Evolutionary conservation across 2,113 vertebrate species (phyloP).

Genomic region (Alligator mississippiensis): DNA sequence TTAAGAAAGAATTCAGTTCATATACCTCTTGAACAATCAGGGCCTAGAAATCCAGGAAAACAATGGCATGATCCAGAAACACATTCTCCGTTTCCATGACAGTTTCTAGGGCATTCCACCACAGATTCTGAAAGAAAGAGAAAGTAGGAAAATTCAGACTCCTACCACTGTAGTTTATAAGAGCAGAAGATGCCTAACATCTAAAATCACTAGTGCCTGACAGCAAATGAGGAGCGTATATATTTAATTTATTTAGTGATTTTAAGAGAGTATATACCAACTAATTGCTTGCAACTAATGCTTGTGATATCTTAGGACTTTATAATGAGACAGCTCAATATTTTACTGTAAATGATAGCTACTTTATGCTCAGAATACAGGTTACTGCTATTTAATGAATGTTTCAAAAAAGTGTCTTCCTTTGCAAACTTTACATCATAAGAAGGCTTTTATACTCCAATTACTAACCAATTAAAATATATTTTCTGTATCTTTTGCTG

Average conservation of each 20-base stretch:
- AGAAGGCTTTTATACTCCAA: neutral
- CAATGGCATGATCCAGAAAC: slow-evolving; percentile 96
- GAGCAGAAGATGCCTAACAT: neutral
- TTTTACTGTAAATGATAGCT: neutral
- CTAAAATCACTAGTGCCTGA: neutral
- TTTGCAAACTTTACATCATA: neutral
- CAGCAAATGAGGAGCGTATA: neutral
- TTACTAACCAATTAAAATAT: slow-evolving; percentile 20
- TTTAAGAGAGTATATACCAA: neutral
- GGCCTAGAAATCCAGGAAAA: slow-evolving; percentile 97
- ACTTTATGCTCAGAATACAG: neutral
- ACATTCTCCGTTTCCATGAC: slow-evolving; percentile 97
- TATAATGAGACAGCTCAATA: neutral
- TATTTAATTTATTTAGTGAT: neutral
- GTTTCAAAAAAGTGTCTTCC: neutral
- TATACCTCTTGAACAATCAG: slow-evolving; percentile 96
- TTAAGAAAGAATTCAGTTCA: slow-evolving; percentile 31
- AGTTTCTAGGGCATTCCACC: slow-evolving; percentile 96
- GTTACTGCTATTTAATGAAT: neutral
- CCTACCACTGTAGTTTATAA: neutral
- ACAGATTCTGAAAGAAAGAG: slow-evolving; percentile 88
- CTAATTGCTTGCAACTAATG: slow-evolving; percentile 27
- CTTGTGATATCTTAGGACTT: neutral
- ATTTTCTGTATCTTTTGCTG: neutral
- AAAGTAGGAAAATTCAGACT: slow-evolving; percentile 26